Base-by-base conservation (phyloP, 1,140 invertebrate genomes). In the Brachionus manjavacas region DNA sequence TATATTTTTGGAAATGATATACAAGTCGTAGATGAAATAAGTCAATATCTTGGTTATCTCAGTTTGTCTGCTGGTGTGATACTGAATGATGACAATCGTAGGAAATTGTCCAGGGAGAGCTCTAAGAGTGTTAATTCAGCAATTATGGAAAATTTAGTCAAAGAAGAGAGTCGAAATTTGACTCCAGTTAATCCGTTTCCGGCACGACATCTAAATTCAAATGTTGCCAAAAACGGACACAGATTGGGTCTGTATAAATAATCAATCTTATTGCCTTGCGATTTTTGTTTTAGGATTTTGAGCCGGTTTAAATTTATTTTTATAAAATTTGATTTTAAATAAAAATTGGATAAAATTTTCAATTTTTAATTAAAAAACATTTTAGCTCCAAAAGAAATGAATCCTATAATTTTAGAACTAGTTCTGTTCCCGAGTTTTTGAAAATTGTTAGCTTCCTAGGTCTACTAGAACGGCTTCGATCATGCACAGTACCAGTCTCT, bases 141-240 rank as follows among this genome's bases (percentile, higher is more conserved):
- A 14, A 52, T 52, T 52, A 83, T 83, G 20, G 81, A 83, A 16
- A 64, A 68, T 83, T 72, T 83, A 31, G 43, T 83, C 14, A 83
- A 68, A 70, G 81, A 46, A 55, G 60, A 83, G 41, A 31, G n/a
- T 14, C 39, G 23, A 14, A 68, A 83, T 35, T 43, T 41, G 20
- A 55, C 68, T 12, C 41, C 64, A 3, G 6, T 70, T 31, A 83
- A 83, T 72, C 81, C 81, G 23, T 83, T 83, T 83, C 81, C 81
- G 7, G 39, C 46, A 20, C 31, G 68, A 55, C 60, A 68, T 52
- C 8, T 83, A 4, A 83, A 83, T 72, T 31, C 60, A 68, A 83
- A 72, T 72, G 20, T 83, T 41, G 81, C 81, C 52, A 46, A 52
- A 31, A 83, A 83, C 49, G 80, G 80, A 12, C 41, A 60, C 12